Conservation (phyloP, 2,888 invertebrate species). For the Orthosia cruda region DNA sequence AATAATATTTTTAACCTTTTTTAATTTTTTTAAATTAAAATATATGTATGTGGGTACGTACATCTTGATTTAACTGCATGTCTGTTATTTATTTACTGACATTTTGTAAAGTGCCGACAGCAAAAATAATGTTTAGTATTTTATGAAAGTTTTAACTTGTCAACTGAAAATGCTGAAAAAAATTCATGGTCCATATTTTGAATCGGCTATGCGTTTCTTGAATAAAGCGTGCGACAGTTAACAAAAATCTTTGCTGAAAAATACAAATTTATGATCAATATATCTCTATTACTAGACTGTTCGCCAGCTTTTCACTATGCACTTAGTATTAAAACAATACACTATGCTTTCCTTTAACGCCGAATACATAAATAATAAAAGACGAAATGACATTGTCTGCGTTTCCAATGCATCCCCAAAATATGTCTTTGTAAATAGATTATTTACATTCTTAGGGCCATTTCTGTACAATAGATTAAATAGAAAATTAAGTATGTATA, state of each 20-base stretch:
- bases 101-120: background rate
- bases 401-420: too few relatives aligned
- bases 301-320: too few relatives aligned
- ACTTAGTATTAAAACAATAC: too few relatives aligned
- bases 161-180: conserved; percentile 1
- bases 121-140: background rate
- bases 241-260: conserved; percentile 20
- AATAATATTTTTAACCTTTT: conserved; percentile 5
- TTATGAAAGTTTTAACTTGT: background rate
- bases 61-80: background rate
- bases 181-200: conserved; percentile 25
- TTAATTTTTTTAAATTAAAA: background rate
- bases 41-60: background rate
- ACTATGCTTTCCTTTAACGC: too few relatives aligned
- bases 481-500: too few relatives aligned
- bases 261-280: too few relatives aligned
- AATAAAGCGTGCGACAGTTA: conserved; percentile 14
- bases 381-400: too few relatives aligned
- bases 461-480: too few relatives aligned
- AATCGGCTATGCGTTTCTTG: background rate
- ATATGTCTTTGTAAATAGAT: too few relatives aligned
- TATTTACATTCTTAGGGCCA: too few relatives aligned
- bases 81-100: background rate
- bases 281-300: too few relatives aligned
- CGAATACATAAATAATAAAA: too few relatives aligned